These are phyloP conservation scores for Euplagia quadripunctaria DNA, from an alignment of 2,888 invertebrate species.

Conservation along the genomic window DNA sequence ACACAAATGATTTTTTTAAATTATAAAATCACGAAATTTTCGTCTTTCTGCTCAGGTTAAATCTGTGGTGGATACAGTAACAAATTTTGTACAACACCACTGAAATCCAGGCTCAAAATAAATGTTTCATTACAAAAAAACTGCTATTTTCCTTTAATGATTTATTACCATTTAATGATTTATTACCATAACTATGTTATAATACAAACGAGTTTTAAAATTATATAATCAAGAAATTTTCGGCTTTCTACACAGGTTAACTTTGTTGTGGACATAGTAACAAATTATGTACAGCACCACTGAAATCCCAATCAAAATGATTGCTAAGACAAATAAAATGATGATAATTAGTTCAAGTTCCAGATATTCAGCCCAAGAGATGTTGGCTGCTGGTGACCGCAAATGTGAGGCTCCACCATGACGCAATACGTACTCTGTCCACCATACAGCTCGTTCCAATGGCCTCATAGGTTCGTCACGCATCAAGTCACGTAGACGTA, in stretches of 20 bases:
- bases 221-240: background rate
- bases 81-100: no score
- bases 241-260: background rate
- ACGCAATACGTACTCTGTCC: slow-evolving; percentile 11
- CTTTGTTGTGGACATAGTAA: background rate
- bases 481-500: background rate
- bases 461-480: slow-evolving; percentile 28
- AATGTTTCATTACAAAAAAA: no score
- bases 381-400: slow-evolving; percentile 5
- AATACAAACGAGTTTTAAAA: background rate
- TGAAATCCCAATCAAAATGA: background rate
- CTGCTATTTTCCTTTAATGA: background rate
- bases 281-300: background rate
- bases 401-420: slow-evolving; percentile 5
- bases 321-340: background rate
- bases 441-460: slow-evolving; percentile 13
- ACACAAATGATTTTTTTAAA: no score
- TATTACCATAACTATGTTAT: background rate
- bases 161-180: background rate
- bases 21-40: background rate
- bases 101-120: no score
- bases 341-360: slow-evolving; percentile 23
- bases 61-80: no score
- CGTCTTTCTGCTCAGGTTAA: no score
- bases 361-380: slow-evolving; percentile 14